phyloP scores from a whole-genome alignment of 2,888 invertebrate species.

The Cataglyphis livida region DNA sequence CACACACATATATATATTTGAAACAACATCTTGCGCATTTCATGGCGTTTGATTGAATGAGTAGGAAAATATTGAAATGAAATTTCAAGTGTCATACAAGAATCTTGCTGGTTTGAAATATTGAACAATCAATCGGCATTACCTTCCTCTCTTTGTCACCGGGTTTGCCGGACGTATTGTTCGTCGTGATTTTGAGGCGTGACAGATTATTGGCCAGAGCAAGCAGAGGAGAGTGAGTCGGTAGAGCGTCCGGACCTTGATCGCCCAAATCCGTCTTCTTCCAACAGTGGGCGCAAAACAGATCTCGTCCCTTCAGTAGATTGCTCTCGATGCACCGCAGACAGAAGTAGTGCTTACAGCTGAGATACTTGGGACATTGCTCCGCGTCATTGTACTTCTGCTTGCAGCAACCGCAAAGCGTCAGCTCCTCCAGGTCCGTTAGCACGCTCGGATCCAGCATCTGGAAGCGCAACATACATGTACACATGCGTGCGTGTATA shows the following conservation, averaged over 20 bases:
- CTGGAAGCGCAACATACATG: conserved; percentile 76
- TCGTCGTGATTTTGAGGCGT: conserved; percentile 87
- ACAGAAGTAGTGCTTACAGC: conserved; percentile 93
- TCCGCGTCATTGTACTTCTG: conserved; percentile 91
- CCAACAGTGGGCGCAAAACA: conserved; percentile 92
- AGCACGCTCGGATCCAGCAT: conserved; percentile 88
- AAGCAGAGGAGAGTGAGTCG: conserved; percentile 90
- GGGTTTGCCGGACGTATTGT: conserved; percentile 85
- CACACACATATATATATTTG: not conserved
- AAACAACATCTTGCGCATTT: not conserved
- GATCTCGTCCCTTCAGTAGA: conserved; percentile 89
- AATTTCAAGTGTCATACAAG: not conserved
- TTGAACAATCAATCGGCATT: conserved; percentile 34
- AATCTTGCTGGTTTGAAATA: not conserved
- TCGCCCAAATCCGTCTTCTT: conserved; percentile 90
- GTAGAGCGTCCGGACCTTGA: conserved; percentile 89
- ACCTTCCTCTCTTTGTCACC: conserved; percentile 86
- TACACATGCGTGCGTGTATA: not conserved
- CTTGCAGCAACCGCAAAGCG: conserved; percentile 92
- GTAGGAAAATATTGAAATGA: not conserved
- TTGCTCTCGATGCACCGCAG: conserved; percentile 90
- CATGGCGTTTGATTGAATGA: not conserved
- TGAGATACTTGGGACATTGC: conserved; percentile 90
- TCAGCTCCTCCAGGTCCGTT: conserved; percentile 91
- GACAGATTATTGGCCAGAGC: conserved; percentile 89